These are phyloP conservation scores for Zoanthus sociatus DNA, from an alignment of 92 coral and sea anemone species.

Conservation along the genomic window DNA sequence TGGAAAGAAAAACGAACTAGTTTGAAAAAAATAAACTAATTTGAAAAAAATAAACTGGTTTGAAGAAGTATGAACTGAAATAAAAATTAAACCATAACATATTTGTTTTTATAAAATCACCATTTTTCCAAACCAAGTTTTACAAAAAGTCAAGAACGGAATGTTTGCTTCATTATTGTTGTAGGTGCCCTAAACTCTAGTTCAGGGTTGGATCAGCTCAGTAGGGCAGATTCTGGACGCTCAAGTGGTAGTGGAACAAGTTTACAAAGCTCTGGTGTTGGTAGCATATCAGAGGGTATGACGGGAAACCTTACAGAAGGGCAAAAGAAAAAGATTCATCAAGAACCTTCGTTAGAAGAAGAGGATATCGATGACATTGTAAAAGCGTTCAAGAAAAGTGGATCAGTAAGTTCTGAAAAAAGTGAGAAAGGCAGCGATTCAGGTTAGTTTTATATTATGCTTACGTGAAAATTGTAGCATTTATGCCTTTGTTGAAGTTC, in stretches of 20 bases:
- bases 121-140: too few species aligned
- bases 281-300: conserved; percentile 27
- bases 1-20: too few species aligned
- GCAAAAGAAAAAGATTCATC: conserved; percentile 5
- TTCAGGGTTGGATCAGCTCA: conserved; percentile 20
- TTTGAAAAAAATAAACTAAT: too few species aligned
- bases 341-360: conserved; percentile 71
- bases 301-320: background rate
- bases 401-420: conserved; percentile 30
- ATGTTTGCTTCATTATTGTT: background rate
- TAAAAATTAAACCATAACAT: too few species aligned
- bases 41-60: too few species aligned
- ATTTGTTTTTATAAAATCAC: too few species aligned
- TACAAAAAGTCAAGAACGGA: background rate
- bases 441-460: background rate
- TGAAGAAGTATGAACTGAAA: too few species aligned
- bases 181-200: conserved; percentile 20
- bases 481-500: too few species aligned
- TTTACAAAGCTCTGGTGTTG: conserved; percentile 25
- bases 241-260: conserved; percentile 27
- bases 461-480: too few species aligned
- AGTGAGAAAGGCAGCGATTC: conserved; percentile 25
- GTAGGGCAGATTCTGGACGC: conserved; percentile 22
- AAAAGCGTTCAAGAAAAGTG: conserved; percentile 75
- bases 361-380: conserved; percentile 92